Evolutionary conservation across 2,797 vertebrate genomes (phyloP), one percentile per base, ranked within the genome.

Genomic region (Pagetopsis macropterus): DNA sequence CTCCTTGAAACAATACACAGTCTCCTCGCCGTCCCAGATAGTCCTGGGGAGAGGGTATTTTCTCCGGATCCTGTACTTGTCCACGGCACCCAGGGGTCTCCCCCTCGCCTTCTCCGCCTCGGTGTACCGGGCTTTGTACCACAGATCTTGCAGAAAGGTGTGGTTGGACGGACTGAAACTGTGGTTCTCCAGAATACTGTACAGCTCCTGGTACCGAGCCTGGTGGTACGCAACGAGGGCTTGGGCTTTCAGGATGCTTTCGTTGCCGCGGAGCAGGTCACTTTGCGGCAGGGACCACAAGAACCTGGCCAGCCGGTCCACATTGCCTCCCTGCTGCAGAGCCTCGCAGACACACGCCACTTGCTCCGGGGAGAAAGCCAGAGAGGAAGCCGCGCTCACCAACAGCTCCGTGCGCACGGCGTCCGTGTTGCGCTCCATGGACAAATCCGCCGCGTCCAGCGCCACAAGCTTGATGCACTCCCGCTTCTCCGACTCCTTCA

Each of bases 1-100:
- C 93, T 99, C 98, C 92, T 99, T 99, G 94, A 99, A 99, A 94
- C 98, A 99, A 92, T 99, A 99, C 60, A 99, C 97, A 41, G 97
- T 99, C 95, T 99, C 98, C 93, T 99, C 98, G 71, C 98, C 98
- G 96, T 99, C 98, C 98, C 98, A 99, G 93, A 99, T 99, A 89
- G 98, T 99, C 91, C 98, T 95, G 81, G 98, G 98, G 84, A 99
- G 93, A 67, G 97, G 98, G 87, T 97, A 98, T 93, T 99, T 99
- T 93, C 97, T 97, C 90, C 98, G 94, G 84, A 99, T 95, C 86
- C 97, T 93, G 94, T 99, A 99, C 95, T 99, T 99, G 95, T 99
- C 98, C 94, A 99, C 98, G 33, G 98, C 98, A 83, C 98, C 97
- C 92, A 99, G 91, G 69, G 98, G 95, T 94, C 98, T 96, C 72